Percentiles rank a stretch among this genome's conserved stretches.
phyloP scores from a whole-genome alignment of 2,888 invertebrate genomes.

The Cyclophora punctaria region DNA sequence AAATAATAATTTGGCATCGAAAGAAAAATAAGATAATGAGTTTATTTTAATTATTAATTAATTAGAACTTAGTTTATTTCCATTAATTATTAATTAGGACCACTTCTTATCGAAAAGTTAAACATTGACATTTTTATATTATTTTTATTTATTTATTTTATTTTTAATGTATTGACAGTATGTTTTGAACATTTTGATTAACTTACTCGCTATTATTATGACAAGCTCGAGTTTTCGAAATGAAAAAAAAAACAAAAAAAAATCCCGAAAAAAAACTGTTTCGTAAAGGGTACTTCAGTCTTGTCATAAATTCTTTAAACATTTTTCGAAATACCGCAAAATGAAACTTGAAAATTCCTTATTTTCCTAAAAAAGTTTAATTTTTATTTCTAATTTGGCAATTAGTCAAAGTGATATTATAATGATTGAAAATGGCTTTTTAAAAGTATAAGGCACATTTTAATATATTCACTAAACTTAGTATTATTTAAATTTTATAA shows the following conservation, averaged over 20 bases:
- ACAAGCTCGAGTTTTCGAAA: conserved; percentile 58
- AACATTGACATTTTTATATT: conserved; percentile 49
- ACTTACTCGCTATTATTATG: conserved; percentile 47
- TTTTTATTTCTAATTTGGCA: conserved; percentile 48
- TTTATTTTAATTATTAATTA: conserved; percentile 1
- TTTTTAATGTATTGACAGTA: conserved; percentile 59
- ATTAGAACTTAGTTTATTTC: conserved; percentile 6
- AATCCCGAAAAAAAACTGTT: too few relatives aligned
- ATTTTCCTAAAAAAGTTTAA: neutral
- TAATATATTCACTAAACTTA: conserved; percentile 57
- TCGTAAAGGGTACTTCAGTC: neutral
- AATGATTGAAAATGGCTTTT: conserved; percentile 66
- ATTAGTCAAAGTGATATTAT: conserved; percentile 60
- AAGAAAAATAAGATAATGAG: conserved; percentile 1
- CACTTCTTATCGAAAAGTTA: conserved; percentile 30
- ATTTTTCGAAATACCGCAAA: neutral
- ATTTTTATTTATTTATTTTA: conserved; percentile 33
- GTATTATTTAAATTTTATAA: conserved; percentile 42
- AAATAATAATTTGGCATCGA: neutral
- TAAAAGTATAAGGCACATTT: conserved; percentile 72
- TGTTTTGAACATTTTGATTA: conserved; percentile 63
- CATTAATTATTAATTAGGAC: conserved; percentile 10
- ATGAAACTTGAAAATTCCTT: neutral
- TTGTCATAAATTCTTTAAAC: conserved; percentile 1
- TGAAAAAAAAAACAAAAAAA: too few relatives aligned